Evolutionary conservation across 2,113 vertebrate genomes (phyloP).

Genomic region (Brienomyrus brachyistius): DNA sequence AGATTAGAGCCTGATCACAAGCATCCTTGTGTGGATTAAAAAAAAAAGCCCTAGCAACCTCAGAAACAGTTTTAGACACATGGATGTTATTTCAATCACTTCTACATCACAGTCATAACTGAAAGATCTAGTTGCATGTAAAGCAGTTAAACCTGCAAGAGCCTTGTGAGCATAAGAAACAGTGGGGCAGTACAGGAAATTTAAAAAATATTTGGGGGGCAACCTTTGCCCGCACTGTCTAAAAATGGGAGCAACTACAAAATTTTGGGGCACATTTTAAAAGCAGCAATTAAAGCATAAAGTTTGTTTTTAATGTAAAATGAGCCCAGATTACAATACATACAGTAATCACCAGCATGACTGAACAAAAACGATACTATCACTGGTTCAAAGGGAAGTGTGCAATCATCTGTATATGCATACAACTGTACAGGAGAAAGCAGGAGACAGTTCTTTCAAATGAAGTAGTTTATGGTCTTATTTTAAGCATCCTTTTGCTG

Average conservation of each 20-base stretch:
- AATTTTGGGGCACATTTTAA: not conserved
- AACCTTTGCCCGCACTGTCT: not conserved
- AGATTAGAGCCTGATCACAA: constrained; percentile 4
- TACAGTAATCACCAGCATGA: not conserved
- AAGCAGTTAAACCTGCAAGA: not conserved
- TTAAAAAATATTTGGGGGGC: not conserved
- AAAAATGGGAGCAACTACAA: not conserved
- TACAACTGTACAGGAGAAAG: not conserved
- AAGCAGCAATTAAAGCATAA: not conserved
- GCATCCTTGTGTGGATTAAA: not conserved
- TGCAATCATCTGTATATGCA: not conserved
- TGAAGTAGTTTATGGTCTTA: not conserved
- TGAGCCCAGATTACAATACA: not conserved
- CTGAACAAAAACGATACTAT: not conserved
- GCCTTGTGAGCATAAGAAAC: not conserved
- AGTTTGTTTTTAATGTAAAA: not conserved
- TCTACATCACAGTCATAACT: not conserved
- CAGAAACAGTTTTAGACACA: not conserved
- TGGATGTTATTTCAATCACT: not conserved
- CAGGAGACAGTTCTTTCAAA: not conserved
- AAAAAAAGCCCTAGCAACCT: not conserved
- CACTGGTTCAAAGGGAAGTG: not conserved
- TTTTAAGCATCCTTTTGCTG: not conserved
- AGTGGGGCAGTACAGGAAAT: not conserved
- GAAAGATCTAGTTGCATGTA: not conserved